Conservation (phyloP, 2,888 invertebrate genomes). For the Amphipoea oculea region DNA sequence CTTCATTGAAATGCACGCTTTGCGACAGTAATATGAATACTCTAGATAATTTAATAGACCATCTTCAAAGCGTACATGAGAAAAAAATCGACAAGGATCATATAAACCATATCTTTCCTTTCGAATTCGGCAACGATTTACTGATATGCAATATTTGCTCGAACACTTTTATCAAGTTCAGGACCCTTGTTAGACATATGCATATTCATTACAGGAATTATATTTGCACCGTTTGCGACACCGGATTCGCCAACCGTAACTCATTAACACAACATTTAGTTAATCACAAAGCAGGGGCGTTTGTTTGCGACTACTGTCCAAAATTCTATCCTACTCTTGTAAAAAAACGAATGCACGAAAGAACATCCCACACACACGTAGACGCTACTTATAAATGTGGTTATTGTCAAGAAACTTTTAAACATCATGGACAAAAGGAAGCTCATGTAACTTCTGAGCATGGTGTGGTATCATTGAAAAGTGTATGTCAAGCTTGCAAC, state of each 20-base stretch:
- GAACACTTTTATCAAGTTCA: conserved; percentile 52
- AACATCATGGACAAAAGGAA: conserved; percentile 68
- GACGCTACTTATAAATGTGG: conserved; percentile 68
- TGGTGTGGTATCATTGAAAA: conserved; percentile 54
- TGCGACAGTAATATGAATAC: conserved; percentile 54
- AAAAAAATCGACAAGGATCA: conserved; percentile 67
- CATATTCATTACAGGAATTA: conserved; percentile 74
- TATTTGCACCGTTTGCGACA: conserved; percentile 68
- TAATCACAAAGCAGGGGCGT: conserved; percentile 70
- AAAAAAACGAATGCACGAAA: conserved; percentile 81
- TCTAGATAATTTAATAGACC: conserved; percentile 62
- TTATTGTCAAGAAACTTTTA: conserved; percentile 73
- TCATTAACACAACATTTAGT: conserved; percentile 61
- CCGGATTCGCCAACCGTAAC: conserved; percentile 71
- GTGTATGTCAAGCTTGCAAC: conserved; percentile 73
- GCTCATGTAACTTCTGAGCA: conserved; percentile 69
- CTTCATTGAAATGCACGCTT: conserved; percentile 61
- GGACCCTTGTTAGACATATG: conserved; percentile 73
- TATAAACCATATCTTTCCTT: conserved; percentile 74
- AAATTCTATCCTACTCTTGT: conserved; percentile 80
- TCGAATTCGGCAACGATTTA: conserved; percentile 71
- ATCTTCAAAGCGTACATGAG: conserved; percentile 61
- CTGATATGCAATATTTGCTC: conserved; percentile 54
- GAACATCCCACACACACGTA: conserved; percentile 64
- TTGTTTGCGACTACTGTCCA: conserved; percentile 78